Conservation (phyloP, 2,888 invertebrate species). For the Habrosyne pyritoides region DNA sequence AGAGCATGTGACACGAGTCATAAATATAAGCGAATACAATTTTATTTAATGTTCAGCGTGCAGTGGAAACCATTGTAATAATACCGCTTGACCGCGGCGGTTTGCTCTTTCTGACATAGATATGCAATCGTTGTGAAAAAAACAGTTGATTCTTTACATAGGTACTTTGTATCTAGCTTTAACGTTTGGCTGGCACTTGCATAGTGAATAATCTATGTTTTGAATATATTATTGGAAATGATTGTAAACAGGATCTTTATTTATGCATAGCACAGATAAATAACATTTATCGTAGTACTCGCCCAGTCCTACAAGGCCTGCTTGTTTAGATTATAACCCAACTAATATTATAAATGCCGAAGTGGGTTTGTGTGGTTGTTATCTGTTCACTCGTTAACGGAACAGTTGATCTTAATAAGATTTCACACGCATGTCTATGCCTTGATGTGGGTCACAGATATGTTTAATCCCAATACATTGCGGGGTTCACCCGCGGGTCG, state of each 20-base stretch:
- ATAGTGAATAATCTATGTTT: neutral
- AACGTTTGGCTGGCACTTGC: neutral
- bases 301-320: neutral
- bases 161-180: neutral
- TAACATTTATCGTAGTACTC: neutral
- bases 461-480: too few species aligned
- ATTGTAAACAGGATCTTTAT: neutral
- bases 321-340: neutral
- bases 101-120: slow-evolving; percentile 34
- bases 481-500: too few species aligned
- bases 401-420: too few species aligned
- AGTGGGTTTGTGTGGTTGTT: too few species aligned
- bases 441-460: too few species aligned
- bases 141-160: neutral
- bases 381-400: too few species aligned
- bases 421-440: too few species aligned
- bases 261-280: neutral
- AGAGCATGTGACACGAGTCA: slow-evolving; percentile 1
- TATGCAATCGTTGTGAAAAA: slow-evolving; percentile 18
- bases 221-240: slow-evolving; percentile 3
- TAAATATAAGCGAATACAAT: slow-evolving; percentile 12
- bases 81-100: slow-evolving; percentile 26
- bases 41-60: slow-evolving; percentile 20
- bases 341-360: neutral
- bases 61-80: slow-evolving; percentile 26